phyloP scores from a whole-genome alignment of 2,888 invertebrate genomes.

The Ophion costatus region DNA sequence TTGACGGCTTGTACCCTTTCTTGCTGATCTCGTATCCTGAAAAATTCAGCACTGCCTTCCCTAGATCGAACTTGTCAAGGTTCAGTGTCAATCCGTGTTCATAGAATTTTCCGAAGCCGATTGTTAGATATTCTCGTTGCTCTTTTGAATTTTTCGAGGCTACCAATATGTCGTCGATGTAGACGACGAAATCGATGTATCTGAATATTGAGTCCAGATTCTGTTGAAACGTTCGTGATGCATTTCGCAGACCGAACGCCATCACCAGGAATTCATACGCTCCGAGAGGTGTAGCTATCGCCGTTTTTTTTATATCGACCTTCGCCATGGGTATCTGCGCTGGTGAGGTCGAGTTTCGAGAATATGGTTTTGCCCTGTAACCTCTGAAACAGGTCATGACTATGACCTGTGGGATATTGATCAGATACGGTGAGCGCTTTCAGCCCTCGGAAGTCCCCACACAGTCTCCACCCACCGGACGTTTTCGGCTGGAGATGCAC shows the following conservation, averaged over 20 bases:
- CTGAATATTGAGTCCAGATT: not conserved
- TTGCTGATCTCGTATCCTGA: slow-evolving; percentile 39
- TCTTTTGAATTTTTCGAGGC: not conserved
- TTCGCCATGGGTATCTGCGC: not conserved
- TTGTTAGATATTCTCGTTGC: not conserved
- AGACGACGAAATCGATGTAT: slow-evolving; percentile 1
- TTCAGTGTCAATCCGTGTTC: not conserved
- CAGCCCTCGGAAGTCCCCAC: not conserved
- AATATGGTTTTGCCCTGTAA: not conserved
- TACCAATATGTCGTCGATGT: not conserved
- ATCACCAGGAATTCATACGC: not conserved
- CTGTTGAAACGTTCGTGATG: not conserved
- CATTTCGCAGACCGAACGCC: not conserved
- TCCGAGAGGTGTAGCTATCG: not conserved
- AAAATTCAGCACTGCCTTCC: slow-evolving; percentile 9
- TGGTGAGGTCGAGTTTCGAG: not conserved
- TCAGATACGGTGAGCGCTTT: not conserved
- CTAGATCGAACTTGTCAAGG: not conserved
- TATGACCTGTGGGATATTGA: not conserved
- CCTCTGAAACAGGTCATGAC: not conserved
- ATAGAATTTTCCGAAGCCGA: not conserved
- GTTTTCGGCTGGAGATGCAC: too few species aligned
- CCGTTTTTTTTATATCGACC: not conserved
- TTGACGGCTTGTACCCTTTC: slow-evolving; percentile 20
- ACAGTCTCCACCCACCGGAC: too few species aligned